Conservation (phyloP, 1,140 invertebrate species). For the Drosophila sturtevanti region DNA sequence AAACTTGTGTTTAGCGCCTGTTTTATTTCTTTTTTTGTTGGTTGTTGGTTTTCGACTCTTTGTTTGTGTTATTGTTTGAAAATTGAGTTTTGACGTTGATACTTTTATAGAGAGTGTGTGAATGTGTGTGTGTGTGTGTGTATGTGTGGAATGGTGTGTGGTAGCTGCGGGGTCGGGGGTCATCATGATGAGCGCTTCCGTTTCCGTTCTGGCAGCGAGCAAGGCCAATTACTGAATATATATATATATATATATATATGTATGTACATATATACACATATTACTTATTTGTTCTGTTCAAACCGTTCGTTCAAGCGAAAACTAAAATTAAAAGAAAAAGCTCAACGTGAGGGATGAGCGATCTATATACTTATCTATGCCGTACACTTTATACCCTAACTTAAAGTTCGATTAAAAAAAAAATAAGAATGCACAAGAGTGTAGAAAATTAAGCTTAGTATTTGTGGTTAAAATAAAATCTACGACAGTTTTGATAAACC, state of each 20-base stretch:
- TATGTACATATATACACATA: slow-evolving; percentile 5
- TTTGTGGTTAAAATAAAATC: no score
- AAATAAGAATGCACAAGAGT: no score
- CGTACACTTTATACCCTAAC: not conserved
- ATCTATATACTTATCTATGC: not conserved
- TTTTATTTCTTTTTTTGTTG: slow-evolving; percentile 32
- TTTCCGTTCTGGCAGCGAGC: slow-evolving; percentile 45
- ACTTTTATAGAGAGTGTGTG: slow-evolving; percentile 60
- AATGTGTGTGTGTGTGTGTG: slow-evolving; percentile 23
- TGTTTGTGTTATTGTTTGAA: slow-evolving; percentile 60
- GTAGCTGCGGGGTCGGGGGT: slow-evolving; percentile 2
- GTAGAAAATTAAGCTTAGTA: no score
- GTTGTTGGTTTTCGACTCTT: slow-evolving; percentile 22
- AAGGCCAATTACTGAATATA: slow-evolving; percentile 46
- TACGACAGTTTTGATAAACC: no score
- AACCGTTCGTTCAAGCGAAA: slow-evolving; percentile 54
- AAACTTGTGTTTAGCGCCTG: slow-evolving; percentile 51
- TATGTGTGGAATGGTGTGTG: slow-evolving; percentile 37
- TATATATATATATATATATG: slow-evolving; percentile 19
- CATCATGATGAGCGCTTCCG: slow-evolving; percentile 56
- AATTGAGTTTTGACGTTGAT: slow-evolving; percentile 72
- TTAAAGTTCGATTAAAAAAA: no score
- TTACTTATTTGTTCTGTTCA: slow-evolving; percentile 36
- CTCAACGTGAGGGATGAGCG: not conserved
- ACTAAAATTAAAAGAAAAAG: slow-evolving; percentile 21